Base-by-base conservation (phyloP, 2,888 invertebrate species). In the Philonicus albiceps region DNA sequence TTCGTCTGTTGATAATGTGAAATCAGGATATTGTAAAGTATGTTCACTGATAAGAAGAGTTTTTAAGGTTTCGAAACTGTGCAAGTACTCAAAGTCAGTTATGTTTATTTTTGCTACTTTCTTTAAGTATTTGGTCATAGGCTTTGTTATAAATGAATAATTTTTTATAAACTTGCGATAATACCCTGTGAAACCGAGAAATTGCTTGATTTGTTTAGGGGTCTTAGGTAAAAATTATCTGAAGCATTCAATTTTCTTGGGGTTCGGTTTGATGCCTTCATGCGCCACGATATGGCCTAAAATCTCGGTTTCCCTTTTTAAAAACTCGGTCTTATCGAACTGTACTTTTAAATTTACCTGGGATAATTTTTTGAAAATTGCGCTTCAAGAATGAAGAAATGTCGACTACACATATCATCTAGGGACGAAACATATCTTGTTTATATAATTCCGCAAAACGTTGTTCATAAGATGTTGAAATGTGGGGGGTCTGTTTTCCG, bases 141-240 rank as follows among this genome's bases (percentile, higher is more conserved):
- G 87, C 31, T 85, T 40, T 13, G 55, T 64, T n/a, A 87, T 78
- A 30, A 11, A 92, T 91, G 86, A 92, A 92, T 86, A 90, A 89
- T 22, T 91, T 49, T 64, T 92, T 91, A 86, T 91, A 92, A 0
- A 90, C 73, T 87, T 86, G 0, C 86, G 37, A 22, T 88, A 88
- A 37, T 88, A 88, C 5, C 87, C 87, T 8, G 86, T 75, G 2
- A 88, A 37, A 2, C 86, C 86, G 30, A 88, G 37, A 49, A 88
- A 88, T 34, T 53, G 31, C 53, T 86, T 87, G 8, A 89, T 74
- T 27, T 89, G 64, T 64, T 87, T 89, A 8, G 34, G 13, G 4
- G 78, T 89, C 84, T 86, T 88, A 1, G 88, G 88, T 8, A 88
- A 81, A 6, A 87, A 88, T 7, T 87, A 86, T 85, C 86, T n/a